phyloP scores from a whole-genome alignment of 2,888 invertebrate genomes.

The Minunthozetes semirufus region DNA sequence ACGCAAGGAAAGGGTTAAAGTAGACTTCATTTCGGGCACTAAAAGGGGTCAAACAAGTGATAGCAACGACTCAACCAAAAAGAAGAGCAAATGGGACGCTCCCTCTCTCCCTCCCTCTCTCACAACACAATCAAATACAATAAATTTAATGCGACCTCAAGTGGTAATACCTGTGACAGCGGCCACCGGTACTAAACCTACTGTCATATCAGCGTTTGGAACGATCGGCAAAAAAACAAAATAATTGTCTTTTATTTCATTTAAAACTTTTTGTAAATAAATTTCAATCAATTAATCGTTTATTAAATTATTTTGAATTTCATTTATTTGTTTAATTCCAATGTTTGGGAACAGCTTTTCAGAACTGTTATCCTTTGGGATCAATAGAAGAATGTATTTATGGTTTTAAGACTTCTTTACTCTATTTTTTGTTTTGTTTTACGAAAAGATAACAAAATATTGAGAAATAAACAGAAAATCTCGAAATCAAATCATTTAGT shows the following conservation, averaged over 20 bases:
- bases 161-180: constrained; percentile 61
- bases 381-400: no score
- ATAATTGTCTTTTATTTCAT: not conserved
- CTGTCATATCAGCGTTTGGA: constrained; percentile 86
- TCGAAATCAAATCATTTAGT: no score
- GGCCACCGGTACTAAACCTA: constrained; percentile 80
- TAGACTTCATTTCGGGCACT: constrained; percentile 70
- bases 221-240: constrained; percentile 62
- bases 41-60: constrained; percentile 44
- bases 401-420: no score
- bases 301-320: no score
- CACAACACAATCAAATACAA: not conserved
- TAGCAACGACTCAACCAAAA: constrained; percentile 43
- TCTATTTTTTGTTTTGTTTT: no score
- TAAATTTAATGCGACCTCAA: constrained; percentile 52
- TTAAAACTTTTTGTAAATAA: no score
- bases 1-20: constrained; percentile 72
- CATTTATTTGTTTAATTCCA: no score
- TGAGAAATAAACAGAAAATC: no score
- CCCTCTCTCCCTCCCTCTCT: constrained; percentile 38
- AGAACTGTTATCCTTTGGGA: no score
- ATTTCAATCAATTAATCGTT: no score
- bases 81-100: constrained; percentile 82
- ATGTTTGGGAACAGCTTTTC: no score
- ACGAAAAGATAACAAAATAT: no score